These are phyloP conservation scores for Mormyrops boulengeri DNA, from an alignment of 2,797 vertebrate species.

Conservation along the genomic window DNA sequence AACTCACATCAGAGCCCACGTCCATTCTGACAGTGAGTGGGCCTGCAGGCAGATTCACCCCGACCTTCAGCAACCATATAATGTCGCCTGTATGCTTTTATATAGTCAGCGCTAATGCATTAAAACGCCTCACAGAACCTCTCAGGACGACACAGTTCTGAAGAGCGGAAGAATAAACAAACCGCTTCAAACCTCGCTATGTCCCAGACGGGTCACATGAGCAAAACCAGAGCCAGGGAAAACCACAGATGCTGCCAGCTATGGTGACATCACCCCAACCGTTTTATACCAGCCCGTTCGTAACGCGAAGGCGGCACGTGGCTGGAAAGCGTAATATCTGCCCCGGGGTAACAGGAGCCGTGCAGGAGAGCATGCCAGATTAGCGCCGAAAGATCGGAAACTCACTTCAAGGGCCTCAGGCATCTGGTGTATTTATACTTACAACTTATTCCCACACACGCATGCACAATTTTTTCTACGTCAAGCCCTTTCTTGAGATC, in stretches of 20 bases:
- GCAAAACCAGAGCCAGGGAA: not conserved
- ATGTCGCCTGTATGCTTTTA: not conserved
- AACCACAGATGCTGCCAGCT: not conserved
- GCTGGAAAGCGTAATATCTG: conserved; percentile 14
- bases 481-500: not conserved
- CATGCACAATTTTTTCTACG: not conserved
- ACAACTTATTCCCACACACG: not conserved
- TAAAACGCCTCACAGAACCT: not conserved
- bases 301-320: not conserved
- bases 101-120: not conserved
- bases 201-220: not conserved
- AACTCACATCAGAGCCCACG: not conserved
- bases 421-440: conserved; percentile 14
- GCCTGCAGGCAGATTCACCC: not conserved
- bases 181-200: not conserved
- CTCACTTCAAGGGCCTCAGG: not conserved
- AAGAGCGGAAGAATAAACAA: not conserved
- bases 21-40: not conserved
- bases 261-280: not conserved
- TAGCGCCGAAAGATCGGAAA: not conserved
- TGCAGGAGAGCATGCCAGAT: not conserved
- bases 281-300: not conserved
- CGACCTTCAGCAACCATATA: not conserved
- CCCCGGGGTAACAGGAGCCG: not conserved
- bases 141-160: not conserved